Evolutionary conservation across 2,797 vertebrate species (phyloP).

Genomic region (Sciaenops ocellatus): DNA sequence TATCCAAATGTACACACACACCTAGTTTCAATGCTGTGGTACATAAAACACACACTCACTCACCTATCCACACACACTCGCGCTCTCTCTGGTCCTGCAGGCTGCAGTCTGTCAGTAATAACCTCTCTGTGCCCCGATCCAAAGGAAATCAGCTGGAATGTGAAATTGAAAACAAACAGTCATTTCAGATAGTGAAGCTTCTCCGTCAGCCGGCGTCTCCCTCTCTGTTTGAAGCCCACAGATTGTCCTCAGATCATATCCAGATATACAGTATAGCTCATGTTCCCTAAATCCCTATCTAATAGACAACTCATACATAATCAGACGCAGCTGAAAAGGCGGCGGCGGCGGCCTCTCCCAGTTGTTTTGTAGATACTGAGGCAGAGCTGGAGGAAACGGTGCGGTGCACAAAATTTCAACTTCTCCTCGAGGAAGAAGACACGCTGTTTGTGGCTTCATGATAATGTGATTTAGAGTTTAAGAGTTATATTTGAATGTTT

Average conservation of each 20-base stretch:
- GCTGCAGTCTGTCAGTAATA: constrained; percentile 77
- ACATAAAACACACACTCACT: constrained; percentile 15
- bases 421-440: background rate
- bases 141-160: constrained; percentile 80
- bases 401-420: background rate
- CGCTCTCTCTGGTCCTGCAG: background rate
- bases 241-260: constrained; percentile 67
- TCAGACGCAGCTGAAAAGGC: constrained; percentile 37
- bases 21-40: constrained; percentile 1
- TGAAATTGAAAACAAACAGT: constrained; percentile 88
- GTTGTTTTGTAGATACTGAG: constrained; percentile 35
- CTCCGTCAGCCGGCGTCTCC: constrained; percentile 54
- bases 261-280: constrained; percentile 64
- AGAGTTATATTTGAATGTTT: too few relatives aligned
- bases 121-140: constrained; percentile 67
- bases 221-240: constrained; percentile 62
- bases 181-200: constrained; percentile 78
- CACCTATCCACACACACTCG: background rate
- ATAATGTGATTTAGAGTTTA: background rate
- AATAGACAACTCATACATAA: constrained; percentile 73
- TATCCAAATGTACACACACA: constrained; percentile 7
- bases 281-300: constrained; percentile 72
- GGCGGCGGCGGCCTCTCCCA: constrained; percentile 4
- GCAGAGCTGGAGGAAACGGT: background rate
- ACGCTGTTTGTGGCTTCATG: background rate